Evolutionary conservation across 1,140 invertebrate genomes (phyloP), one percentile per base, ranked within the genome.

Genomic region (Zaprionus gabonicus): DNA sequence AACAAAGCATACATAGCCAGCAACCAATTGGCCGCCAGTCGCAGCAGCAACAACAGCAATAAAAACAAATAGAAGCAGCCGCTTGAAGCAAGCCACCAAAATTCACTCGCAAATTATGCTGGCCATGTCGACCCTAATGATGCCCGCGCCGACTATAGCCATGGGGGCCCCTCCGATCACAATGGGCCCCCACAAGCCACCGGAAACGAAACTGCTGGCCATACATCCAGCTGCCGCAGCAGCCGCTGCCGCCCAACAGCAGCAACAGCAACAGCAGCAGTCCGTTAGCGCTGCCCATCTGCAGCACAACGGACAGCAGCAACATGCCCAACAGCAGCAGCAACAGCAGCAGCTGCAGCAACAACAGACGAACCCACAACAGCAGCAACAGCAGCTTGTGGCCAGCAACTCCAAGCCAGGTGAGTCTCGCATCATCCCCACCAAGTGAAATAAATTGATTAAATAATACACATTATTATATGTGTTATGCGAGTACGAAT

Each of bases 111-210:
- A 88, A 92, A 92, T 91, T 80, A 93, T 93, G 92, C 80, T 93
- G 92, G 85, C 91, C 76, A 92, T 93, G 92, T 92, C 92, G 83
- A 93, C 92, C 67, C 70, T 93, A 76, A 93, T 93, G 92, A 93
- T 93, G 92, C 92, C 92, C 74, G 91, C 92, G 57, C 91, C 92
- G 72, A 92, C 88, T 66, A 92, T 92, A 84, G 86, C 91, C 62
- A 92, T 92, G 82, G 91, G 91, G 66, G 91, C 91, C 59, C 91
- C 92, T 69, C 92, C 91, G 85, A 92, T 93, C 63, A 82, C 92
- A 49, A 92, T 93, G 82, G 92, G 91, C 59, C 91, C 92, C 69
- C 92, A 93, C 76, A 93, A 93, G 81, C 92, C 92, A 70, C 92
- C 92, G 81, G 92, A 93, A 93, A 91, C 92, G 49, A 93, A 93